Evolutionary conservation across 2,888 invertebrate genomes (phyloP), one percentile per base, ranked within the genome.

Genomic region (Tetanocera ferruginea): DNA sequence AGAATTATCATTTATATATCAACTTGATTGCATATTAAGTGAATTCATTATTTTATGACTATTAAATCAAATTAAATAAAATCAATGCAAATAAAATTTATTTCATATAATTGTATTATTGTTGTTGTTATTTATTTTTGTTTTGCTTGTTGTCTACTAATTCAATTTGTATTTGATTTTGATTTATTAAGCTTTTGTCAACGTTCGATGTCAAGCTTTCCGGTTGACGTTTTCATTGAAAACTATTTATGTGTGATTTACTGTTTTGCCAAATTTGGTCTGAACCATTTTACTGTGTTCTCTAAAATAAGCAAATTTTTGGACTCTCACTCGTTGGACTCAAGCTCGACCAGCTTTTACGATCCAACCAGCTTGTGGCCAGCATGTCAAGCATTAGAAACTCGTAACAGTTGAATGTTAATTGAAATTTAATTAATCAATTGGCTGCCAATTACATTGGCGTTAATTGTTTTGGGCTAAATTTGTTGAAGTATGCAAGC

Each of bases 401-500:
- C 19, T 31, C 23, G 5, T 52, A 31, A 25, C 37, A 72, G 14
- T 57, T 31, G 70, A 57, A 70, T 76, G 62, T 62, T 70, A 76
- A 75, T 75, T 66, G 67, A 37, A 55, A 34, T 52, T 75, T 75
- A 76, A 76, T 76, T 62, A 76, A 76, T 76, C 69, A 57, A 70
- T 76, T 57, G 60, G 43, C 57, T 37, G 70, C 23, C 70, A 70
- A 76, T 76, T 76, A 70, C 70, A 76, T 23, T 28, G 76, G 49
- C 64, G 28, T 70, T 76, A 76, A 76, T 76, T 76, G 76, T 62
- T 76, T 70, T 67, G 75, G 75, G 19, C 75, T 67, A 19, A 67
- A 75, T 60, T 37, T 60, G 23, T n/a, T 23, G 23, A 23, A 43
- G 43, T 43, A 43, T 43, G 43, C 43, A 43, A 43, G 43, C 31